Evolutionary conservation across 1,140 invertebrate species (phyloP).

Genomic region (Lithobius niger): DNA sequence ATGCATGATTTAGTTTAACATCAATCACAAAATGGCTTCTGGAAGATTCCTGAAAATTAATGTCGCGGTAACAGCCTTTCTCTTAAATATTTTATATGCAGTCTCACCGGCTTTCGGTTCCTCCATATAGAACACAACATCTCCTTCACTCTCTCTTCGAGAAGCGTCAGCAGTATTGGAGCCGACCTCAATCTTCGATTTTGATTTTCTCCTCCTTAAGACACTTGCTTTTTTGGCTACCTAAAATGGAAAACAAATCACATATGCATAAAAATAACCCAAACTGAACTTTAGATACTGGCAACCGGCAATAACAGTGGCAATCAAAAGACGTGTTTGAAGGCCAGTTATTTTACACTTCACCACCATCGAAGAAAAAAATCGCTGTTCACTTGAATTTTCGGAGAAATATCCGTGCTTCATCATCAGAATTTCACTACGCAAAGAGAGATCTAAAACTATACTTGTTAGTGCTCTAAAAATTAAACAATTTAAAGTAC

Average conservation of each 20-base stretch:
- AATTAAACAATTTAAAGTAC: too few relatives aligned
- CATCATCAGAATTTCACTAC: too few relatives aligned
- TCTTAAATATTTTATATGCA: too few relatives aligned
- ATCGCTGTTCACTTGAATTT: too few relatives aligned
- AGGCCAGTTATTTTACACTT: background rate
- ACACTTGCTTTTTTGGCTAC: slow-evolving; percentile 58
- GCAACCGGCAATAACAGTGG: background rate
- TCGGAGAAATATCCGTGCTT: too few relatives aligned
- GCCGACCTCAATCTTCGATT: slow-evolving; percentile 47
- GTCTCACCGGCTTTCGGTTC: slow-evolving; percentile 45
- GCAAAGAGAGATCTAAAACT: too few relatives aligned
- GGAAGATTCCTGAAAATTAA: too few relatives aligned
- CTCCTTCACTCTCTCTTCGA: slow-evolving; percentile 44
- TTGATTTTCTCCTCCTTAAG: slow-evolving; percentile 51
- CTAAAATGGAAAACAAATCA: slow-evolving; percentile 29
- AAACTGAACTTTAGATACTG: background rate
- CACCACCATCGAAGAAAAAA: background rate
- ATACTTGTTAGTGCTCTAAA: too few relatives aligned
- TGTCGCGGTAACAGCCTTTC: too few relatives aligned
- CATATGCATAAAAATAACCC: background rate
- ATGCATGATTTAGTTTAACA: too few relatives aligned
- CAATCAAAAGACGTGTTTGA: background rate
- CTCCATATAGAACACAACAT: slow-evolving; percentile 54
- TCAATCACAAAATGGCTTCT: too few relatives aligned
- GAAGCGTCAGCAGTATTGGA: slow-evolving; percentile 23